Evolutionary conservation across 2,888 invertebrate genomes (phyloP), one percentile per base, ranked within the genome.

Genomic region (Macrosiphum euphorbiae): DNA sequence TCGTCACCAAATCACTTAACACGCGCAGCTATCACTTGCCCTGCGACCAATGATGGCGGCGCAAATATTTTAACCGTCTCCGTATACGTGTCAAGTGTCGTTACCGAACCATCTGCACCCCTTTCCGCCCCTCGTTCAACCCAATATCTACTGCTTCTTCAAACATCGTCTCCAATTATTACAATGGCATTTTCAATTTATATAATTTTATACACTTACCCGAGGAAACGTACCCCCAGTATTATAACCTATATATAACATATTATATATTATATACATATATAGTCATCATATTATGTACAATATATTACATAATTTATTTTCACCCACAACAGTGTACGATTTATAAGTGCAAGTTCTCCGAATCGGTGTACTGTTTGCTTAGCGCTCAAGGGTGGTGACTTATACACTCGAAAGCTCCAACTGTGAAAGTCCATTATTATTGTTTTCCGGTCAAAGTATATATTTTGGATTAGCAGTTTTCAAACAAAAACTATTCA

Each of bases 341-440:
- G 28, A 50, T 87, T 47, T 87, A 86, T 87, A 87, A 44, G 26
- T 47, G 28, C 44, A 28, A 47, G 47, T 28, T 86, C 44, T 44
- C 44, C 50, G 50, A 90, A 35, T 78, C 50, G n/a, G 90, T 35
- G 28, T 52, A 41, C 35, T 90, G 41, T 90, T 90, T 90, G 52
- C 35, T 84, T 52, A 52, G 28, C 16, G 35, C 28, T 52, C 24
- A 16, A 26, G 35, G 16, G 85, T 26, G 44, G 44, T n/a, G 16
- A 58, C 67, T 78, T 78, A 67, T 67, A 67, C 67, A 78, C 78
- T 13, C 41, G 41, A 78, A 90, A 78, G 35, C 7, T 84, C 78
- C 13, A 26, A 78, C 90, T 50, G 78, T 78, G 78, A 78, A 90
- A 90, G 52, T 90, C 90, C 90, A 90, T 90, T 90, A 58, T 58